Conservation (phyloP, 2,888 invertebrate genomes). For the Dasypolia templi region DNA sequence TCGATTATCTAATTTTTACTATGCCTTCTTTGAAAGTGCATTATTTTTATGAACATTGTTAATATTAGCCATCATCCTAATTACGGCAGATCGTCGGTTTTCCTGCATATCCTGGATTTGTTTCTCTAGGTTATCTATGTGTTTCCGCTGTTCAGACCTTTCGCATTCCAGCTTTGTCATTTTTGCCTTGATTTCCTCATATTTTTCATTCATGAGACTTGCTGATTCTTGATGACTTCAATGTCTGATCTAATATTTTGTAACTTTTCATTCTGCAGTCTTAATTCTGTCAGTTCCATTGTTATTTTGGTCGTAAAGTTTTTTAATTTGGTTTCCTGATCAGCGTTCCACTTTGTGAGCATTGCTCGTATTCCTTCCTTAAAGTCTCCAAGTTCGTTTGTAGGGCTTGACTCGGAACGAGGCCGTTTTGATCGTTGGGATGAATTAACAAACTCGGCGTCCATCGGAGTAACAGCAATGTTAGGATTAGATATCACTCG, state of each 20-base stretch:
- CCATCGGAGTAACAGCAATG: background rate
- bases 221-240: background rate
- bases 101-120: slow-evolving; percentile 3
- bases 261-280: background rate
- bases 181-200: background rate
- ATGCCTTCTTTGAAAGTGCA: too few species aligned
- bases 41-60: too few species aligned
- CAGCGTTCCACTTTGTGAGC: background rate
- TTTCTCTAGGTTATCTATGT: background rate
- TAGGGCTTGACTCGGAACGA: background rate
- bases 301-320: slow-evolving; percentile 3
- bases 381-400: background rate
- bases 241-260: slow-evolving; percentile 2
- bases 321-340: background rate
- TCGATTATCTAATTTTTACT: too few species aligned
- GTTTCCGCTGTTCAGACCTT: slow-evolving; percentile 1
- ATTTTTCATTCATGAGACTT: slow-evolving; percentile 1
- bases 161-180: background rate
- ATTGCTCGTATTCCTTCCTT: background rate
- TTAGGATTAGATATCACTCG: background rate
- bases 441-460: background rate
- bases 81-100: background rate
- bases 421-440: slow-evolving; percentile 2
- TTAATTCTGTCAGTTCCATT: slow-evolving; percentile 1
- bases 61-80: too few species aligned